Evolutionary conservation across 2,888 invertebrate genomes (phyloP), one percentile per base, ranked within the genome.

Genomic region (Sminthurinus aureus): DNA sequence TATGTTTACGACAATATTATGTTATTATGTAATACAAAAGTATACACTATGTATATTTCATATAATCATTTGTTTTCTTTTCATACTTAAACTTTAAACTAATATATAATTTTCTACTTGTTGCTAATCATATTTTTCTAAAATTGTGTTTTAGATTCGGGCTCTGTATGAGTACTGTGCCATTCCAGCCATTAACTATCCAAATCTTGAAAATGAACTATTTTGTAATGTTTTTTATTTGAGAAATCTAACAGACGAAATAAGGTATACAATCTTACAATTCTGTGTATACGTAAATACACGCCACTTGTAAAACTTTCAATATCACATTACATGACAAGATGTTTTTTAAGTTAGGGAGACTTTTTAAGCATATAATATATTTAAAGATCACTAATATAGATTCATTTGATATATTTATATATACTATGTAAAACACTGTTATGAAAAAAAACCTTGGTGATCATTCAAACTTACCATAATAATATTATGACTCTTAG

Each of bases 211-310:
- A 89, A 93, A 95, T 89, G 99, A 99, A 92, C 93, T 99, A 81
- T 99, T 99, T 93, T 99, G 99, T 92, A 97, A 97, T 91, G 97
- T 98, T 91, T 99, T 98, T 92, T 99, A 99, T 91, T 92, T 99
- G 90, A 93, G 98, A 2, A 98, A 99, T 91, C 93, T 99, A 75
- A 89, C 88, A 26, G 88, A 89, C 78, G 87, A 88, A 82, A 81
- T 77, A 86, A 79, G 87, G 87, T 87, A 51, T 15, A 64, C 38
- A 38, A 38, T 38, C 38, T 6, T 38, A 38, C 38, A n/a, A 58
- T n/a, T 81, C 18, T 67, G 15, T 58, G 58, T 93, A n/a, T n/a
- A n/a, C n/a, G n/a, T n/a, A n/a, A n/a, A n/a, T n/a, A n/a, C n/a
- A n/a, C n/a, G n/a, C n/a, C n/a, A n/a, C n/a, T n/a, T n/a, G n/a